Evolutionary conservation across 2,113 vertebrate genomes (phyloP).

Genomic region (Gambusia holbrooki): DNA sequence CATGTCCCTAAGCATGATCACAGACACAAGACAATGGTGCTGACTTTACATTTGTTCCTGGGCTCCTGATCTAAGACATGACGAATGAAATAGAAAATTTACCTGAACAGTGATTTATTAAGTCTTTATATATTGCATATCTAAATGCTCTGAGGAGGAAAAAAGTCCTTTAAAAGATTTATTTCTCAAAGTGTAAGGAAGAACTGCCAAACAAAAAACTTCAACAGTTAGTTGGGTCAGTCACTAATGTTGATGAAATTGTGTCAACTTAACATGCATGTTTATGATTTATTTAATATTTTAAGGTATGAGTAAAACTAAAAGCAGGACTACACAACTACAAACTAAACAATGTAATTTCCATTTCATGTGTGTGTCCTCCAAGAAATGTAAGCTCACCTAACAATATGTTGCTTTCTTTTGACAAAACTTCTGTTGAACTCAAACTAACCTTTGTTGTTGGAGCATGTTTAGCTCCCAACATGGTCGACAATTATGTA

Average conservation of each 20-base stretch:
- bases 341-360: too few relatives aligned
- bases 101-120: background rate
- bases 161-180: background rate
- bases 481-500: too few relatives aligned
- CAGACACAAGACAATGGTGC: background rate
- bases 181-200: background rate
- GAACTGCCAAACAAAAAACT: background rate
- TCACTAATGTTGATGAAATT: background rate
- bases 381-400: too few relatives aligned
- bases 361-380: too few relatives aligned
- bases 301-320: background rate
- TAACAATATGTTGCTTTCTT: too few relatives aligned
- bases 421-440: too few relatives aligned
- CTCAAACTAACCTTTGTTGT: too few relatives aligned
- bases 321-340: too few relatives aligned
- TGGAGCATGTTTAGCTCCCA: too few relatives aligned
- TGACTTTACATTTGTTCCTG: slow-evolving; percentile 8
- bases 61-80: background rate
- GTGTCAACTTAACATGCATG: background rate
- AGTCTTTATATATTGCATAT: background rate
- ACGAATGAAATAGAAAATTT: background rate
- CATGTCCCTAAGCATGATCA: slow-evolving; percentile 14
- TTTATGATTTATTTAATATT: background rate
- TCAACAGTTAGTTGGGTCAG: background rate
- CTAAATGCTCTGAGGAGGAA: background rate